Percentiles rank a stretch among this genome's conserved stretches.
Evolutionary conservation across 2,888 invertebrate genomes (phyloP).

Genomic region (Cylloceria caligata): DNA sequence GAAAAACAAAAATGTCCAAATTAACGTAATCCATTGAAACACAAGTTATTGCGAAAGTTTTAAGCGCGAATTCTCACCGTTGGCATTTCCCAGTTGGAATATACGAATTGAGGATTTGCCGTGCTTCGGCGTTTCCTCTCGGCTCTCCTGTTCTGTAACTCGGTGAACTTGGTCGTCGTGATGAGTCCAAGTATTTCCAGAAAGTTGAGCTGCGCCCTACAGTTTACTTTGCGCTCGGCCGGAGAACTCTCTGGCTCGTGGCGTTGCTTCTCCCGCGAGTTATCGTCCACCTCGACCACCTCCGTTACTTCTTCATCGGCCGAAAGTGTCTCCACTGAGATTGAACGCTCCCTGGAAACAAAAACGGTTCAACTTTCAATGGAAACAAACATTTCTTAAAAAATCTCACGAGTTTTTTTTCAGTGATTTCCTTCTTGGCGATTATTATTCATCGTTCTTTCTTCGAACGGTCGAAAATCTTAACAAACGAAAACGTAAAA

Average conservation of each 20-base stretch:
- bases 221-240: constrained; percentile 66
- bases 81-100: constrained; percentile 83
- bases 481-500: no score
- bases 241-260: constrained; percentile 63
- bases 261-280: constrained; percentile 71
- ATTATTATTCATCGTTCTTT: no score
- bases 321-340: constrained; percentile 78
- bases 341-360: constrained; percentile 73
- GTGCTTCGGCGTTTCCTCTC: constrained; percentile 86
- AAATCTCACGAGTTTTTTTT: neutral
- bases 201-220: constrained; percentile 82
- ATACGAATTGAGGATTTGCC: constrained; percentile 86
- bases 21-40: neutral
- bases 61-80: constrained; percentile 71
- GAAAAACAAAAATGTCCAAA: neutral
- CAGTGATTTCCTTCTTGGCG: no score
- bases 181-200: constrained; percentile 85
- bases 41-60: neutral
- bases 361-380: constrained; percentile 6
- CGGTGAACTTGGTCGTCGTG: constrained; percentile 84
- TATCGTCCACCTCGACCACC: constrained; percentile 76
- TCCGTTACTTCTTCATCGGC: constrained; percentile 79
- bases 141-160: constrained; percentile 85
- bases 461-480: no score
- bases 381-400: neutral